Evolutionary conservation across 2,888 invertebrate genomes (phyloP), one percentile per base, ranked within the genome.

Genomic region (Lypha dubia): DNA sequence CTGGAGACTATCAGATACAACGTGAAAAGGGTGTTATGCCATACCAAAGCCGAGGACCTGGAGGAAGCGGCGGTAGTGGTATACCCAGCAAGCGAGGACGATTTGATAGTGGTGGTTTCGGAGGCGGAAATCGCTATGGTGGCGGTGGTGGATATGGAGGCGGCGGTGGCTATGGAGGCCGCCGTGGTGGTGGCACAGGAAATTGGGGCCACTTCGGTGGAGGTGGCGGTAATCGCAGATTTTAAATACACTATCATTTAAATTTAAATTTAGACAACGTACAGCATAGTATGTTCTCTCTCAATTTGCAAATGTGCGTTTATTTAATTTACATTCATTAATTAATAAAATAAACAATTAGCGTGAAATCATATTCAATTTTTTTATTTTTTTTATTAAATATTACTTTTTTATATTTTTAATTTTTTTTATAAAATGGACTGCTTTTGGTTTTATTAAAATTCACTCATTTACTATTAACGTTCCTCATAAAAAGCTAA

Each of bases 1-100:
- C 97, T 0, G 97, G 97, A 0, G 95, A 96, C 88, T 94, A 93
- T 89, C 94, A 94, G 75, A 94, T 97, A 86, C 93, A 94, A 20
- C 94, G 95, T 0, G 93, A 94, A 1, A 65, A 93, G 3, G 92
- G 91, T n/a, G 83, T 91, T 4, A 80, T 90, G 79, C 90, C 92
- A 2, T 86, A 87, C 60, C 90, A 91, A 86, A 87, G 89, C 7
- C 90, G 92, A 6, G 86, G 87, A 38, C 71, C 87, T 24, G 87
- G 89, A 20, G 88, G 88, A 13, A 89, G 89, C 32, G 88, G 89
- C 5, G 79, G 87, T 13, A 87, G 88, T 49, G 87, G 87, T 9
- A 84, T 87, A 22, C 77, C 88, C 1, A 87, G 83, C 53, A 89
- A 88, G 28, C 87, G 87, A 41, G 88, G 88, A 6, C 88, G 88